A percentile compares a stretch with the other conserved stretches of the same genome.
Conservation (phyloP, 2,797 vertebrate genomes). For the Notamacropus eugenii region DNA sequence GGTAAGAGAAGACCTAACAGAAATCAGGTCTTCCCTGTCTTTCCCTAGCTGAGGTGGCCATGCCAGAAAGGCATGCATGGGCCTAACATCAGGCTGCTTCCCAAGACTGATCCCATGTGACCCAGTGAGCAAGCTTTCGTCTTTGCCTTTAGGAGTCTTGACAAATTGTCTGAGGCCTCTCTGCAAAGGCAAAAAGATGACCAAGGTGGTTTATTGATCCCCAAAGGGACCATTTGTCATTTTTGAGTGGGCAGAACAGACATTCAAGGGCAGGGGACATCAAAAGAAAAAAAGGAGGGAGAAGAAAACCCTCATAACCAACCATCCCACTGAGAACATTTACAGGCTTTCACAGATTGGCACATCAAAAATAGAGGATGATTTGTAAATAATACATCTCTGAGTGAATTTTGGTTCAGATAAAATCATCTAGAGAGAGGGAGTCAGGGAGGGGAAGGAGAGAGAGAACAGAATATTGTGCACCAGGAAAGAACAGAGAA, state of each 20-base stretch:
- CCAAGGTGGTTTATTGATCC: background rate
- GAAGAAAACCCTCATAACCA: background rate
- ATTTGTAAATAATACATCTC: background rate
- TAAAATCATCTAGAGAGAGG: background rate
- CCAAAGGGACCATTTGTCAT: background rate
- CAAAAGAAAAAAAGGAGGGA: too few species aligned
- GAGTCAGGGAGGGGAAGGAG: accelerated
- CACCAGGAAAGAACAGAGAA: accelerated
- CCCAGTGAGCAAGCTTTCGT: background rate
- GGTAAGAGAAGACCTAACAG: background rate
- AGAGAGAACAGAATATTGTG: background rate
- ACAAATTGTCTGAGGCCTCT: background rate
- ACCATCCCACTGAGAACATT: background rate
- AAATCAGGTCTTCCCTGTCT: background rate
- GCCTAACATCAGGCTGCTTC: background rate
- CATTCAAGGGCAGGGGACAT: background rate
- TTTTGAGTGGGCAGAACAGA: background rate
- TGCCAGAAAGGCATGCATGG: background rate
- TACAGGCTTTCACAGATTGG: background rate
- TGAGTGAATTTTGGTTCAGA: background rate
- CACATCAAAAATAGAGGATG: background rate
- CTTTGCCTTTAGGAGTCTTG: background rate
- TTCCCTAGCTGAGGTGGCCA: background rate
- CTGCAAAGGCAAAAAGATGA: background rate
- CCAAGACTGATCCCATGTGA: background rate